phyloP scores from a whole-genome alignment of 2,888 invertebrate species.

The Papilio demoleus region DNA sequence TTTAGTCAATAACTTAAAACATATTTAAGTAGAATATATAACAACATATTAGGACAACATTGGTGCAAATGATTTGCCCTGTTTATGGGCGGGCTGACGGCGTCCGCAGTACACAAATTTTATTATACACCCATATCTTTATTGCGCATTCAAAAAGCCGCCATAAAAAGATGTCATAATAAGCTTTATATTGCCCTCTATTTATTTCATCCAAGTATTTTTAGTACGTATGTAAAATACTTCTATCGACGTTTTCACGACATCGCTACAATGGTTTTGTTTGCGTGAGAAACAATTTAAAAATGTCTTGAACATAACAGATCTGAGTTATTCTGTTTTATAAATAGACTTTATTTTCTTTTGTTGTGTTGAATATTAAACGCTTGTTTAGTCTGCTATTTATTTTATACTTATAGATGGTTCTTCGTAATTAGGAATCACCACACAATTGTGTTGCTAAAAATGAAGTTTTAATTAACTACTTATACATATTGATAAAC shows the following conservation, averaged over 20 bases:
- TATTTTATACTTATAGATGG: too few species aligned
- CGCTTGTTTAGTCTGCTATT: too few species aligned
- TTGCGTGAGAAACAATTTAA: conserved; percentile 16
- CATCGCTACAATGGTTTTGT: neutral
- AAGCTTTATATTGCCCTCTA: conserved; percentile 59
- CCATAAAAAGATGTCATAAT: conserved; percentile 70
- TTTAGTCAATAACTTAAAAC: neutral
- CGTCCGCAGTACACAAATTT: conserved; percentile 47
- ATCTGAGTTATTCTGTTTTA: conserved; percentile 1
- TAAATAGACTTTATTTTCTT: conserved; percentile 8
- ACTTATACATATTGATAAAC: too few species aligned
- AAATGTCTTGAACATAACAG: conserved; percentile 3
- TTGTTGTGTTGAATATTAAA: neutral
- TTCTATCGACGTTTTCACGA: conserved; percentile 21
- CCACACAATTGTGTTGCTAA: too few species aligned
- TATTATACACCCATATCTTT: conserved; percentile 67
- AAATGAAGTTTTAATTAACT: too few species aligned
- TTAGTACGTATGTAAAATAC: conserved; percentile 29
- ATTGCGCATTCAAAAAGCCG: conserved; percentile 63
- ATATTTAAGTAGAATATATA: neutral
- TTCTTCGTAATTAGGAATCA: too few species aligned
- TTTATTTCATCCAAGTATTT: conserved; percentile 45
- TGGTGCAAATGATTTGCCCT: conserved; percentile 40
- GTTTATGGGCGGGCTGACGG: conserved; percentile 42
- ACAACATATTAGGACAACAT: conserved; percentile 23